Percentiles rank a stretch among this genome's conserved stretches.
These are phyloP conservation scores for Erpobdella octoculata DNA, from an alignment of 2,888 invertebrate genomes.

Conservation along the genomic window DNA sequence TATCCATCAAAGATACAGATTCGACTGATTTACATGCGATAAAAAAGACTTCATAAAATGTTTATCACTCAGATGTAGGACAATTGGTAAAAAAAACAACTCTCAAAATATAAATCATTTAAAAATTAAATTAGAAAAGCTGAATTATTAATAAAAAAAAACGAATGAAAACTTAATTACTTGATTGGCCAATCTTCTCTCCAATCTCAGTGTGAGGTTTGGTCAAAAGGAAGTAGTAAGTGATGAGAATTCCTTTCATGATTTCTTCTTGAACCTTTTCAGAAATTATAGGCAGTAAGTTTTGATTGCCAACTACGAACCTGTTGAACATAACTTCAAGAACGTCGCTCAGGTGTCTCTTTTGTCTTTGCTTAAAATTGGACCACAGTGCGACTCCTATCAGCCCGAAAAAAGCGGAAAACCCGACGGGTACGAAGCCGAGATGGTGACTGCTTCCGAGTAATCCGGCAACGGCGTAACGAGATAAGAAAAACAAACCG, in stretches of 20 bases:
- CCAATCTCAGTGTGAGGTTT: too few species aligned
- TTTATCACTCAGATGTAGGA: too few species aligned
- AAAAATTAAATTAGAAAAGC: too few species aligned
- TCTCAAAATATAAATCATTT: too few species aligned
- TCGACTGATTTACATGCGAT: too few species aligned
- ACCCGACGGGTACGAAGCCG: neutral
- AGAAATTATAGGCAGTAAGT: neutral
- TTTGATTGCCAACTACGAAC: conserved; percentile 8
- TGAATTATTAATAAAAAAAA: too few species aligned
- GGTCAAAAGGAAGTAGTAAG: neutral
- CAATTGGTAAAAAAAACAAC: too few species aligned
- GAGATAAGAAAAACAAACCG: conserved; percentile 6
- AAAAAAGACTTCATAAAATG: too few species aligned
- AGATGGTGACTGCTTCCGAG: neutral
- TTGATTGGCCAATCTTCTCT: too few species aligned
- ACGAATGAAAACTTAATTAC: too few species aligned
- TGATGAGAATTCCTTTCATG: conserved; percentile 1
- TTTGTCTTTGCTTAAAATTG: neutral
- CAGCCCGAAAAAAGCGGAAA: conserved; percentile 11
- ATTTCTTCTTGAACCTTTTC: conserved; percentile 10
- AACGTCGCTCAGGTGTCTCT: conserved; percentile 16
- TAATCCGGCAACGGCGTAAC: neutral
- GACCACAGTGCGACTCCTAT: neutral
- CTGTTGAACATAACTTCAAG: neutral
- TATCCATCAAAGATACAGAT: too few species aligned